Conservation (phyloP, 2,113 vertebrate genomes). For the Ibidorhyncha struthersii region DNA sequence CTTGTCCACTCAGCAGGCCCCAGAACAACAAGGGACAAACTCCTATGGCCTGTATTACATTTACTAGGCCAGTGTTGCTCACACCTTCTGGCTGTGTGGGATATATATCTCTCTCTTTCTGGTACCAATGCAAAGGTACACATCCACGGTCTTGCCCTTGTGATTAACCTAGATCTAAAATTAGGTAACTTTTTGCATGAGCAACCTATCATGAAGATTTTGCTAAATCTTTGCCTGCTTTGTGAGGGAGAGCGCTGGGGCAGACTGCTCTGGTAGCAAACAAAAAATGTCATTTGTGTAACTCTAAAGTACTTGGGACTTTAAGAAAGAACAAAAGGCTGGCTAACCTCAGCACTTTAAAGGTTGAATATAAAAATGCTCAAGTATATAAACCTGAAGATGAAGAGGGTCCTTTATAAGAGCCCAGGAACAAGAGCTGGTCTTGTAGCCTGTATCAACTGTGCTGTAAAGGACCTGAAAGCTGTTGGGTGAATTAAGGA, state of each 20-base stretch:
- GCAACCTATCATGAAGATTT: not conserved
- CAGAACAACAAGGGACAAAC: not conserved
- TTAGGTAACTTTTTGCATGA: not conserved
- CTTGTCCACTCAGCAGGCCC: not conserved
- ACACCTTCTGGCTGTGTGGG: not conserved
- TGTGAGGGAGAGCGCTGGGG: not conserved
- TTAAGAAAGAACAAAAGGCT: constrained; percentile 50
- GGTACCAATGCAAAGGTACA: not conserved
- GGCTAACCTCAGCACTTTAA: not conserved
- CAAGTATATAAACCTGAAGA: not conserved
- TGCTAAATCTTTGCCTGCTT: not conserved
- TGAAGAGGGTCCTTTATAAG: constrained; percentile 59
- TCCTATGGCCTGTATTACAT: not conserved
- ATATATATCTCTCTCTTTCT: not conserved
- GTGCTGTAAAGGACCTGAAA: constrained; percentile 33
- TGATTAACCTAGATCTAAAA: not conserved
- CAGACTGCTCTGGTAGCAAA: not conserved
- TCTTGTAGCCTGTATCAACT: constrained; percentile 52
- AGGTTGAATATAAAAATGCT: not conserved
- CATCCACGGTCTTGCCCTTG: not conserved
- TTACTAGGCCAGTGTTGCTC: not conserved
- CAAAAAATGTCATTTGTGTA: not conserved
- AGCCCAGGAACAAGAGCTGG: constrained; percentile 45
- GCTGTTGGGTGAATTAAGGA: constrained; percentile 65
- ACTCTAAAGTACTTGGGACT: not conserved